These are phyloP conservation scores for Eulemur macaco DNA, from an alignment of 2,113 vertebrate species.

Conservation along the genomic window DNA sequence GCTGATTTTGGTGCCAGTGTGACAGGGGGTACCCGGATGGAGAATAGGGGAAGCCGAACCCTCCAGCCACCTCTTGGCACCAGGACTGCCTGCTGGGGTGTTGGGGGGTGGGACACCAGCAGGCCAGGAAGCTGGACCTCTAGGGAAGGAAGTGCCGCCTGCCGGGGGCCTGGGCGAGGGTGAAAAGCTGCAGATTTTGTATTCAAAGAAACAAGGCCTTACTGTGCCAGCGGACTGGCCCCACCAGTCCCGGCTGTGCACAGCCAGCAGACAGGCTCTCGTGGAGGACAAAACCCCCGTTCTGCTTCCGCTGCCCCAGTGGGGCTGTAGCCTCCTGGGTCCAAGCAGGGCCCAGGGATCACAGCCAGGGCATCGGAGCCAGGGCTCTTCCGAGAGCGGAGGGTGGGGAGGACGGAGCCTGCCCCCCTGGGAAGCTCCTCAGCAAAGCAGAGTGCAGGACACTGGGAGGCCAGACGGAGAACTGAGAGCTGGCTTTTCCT, in stretches of 20 bases:
- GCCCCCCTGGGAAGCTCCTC: background rate
- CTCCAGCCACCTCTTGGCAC: background rate
- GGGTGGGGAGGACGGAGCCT: background rate
- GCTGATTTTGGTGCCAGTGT: background rate
- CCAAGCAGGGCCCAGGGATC: conserved; percentile 41
- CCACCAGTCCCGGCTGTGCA: background rate
- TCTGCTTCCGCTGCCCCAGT: conserved; percentile 35
- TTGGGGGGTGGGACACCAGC: background rate
- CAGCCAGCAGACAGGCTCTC: conserved; percentile 46
- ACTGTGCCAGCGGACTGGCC: conserved; percentile 59
- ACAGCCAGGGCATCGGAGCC: conserved; percentile 6
- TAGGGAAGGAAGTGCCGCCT: conserved; percentile 65
- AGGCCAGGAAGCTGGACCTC: conserved; percentile 47
- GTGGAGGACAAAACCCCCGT: conserved; percentile 53
- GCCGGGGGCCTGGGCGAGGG: background rate
- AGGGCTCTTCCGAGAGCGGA: background rate
- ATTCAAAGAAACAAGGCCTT: conserved; percentile 76
- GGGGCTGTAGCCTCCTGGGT: conserved; percentile 38
- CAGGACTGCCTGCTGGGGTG: background rate
- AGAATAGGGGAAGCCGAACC: background rate
- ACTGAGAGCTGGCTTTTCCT: background rate
- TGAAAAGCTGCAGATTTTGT: conserved; percentile 57
- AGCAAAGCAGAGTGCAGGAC: background rate
- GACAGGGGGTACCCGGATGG: background rate
- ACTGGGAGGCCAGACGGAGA: background rate